Evolutionary conservation across 2,888 invertebrate species (phyloP), one percentile per base, ranked within the genome.

Genomic region (Endomychus coccineus): DNA sequence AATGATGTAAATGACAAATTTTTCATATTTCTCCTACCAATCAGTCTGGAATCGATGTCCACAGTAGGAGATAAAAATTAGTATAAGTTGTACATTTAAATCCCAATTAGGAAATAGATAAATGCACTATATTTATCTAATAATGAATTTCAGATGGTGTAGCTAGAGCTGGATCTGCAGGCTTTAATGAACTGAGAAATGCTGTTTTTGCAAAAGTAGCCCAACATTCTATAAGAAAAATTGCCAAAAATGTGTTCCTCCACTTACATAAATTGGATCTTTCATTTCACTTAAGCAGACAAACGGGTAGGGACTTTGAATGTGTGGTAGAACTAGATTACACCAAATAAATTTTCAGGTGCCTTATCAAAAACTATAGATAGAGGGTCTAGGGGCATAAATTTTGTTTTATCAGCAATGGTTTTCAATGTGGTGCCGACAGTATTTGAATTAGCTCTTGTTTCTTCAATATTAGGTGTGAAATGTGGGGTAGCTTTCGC

Each of bases 351-450:
- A n/a, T 32, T 34, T 53, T 34, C 36, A 62, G 62, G 64, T 35
- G 66, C 66, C 15, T 43, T 67, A 14, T 67, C 67, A 14, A 67
- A 67, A 55, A 88, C 88, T 2, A 89, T 90, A 51, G 90, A 90
- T 65, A 75, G 90, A 34, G 91, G 90, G 4, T 92, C 86, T 27
- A 79, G 98, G 35, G 98, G 97, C 17, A 97, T 99, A 34, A 96
- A 96, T 71, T 97, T 96, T 69, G 92, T 96, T 7, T 70, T 99
- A 10, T 79, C 87, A 3, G 95, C 97, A 2, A 85, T 99, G 80
- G 88, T 98, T 21, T 98, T 99, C 69, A 99, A 98, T 67, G 70
- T 98, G 27, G 87, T 95, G 21, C 98, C 98, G 0, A 98, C 96
- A 0, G 71, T 91, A 28, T 89, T 99, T 61, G 98, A 99, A 69